These are phyloP conservation scores for Hippocampus abdominalis DNA, from an alignment of 2,113 vertebrate species.

Conservation along the genomic window DNA sequence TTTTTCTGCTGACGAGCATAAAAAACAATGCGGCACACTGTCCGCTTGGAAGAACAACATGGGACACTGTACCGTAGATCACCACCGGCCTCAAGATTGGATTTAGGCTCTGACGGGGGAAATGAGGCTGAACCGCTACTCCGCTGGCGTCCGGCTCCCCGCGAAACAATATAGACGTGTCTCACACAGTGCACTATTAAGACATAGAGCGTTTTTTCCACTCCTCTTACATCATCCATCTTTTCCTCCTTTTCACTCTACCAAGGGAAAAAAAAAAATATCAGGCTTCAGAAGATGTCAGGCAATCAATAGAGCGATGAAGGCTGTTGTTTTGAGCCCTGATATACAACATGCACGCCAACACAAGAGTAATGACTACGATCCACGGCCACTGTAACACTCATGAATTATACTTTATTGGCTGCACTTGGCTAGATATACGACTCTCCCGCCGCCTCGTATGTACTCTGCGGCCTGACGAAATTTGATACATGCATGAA, in stretches of 20 bases:
- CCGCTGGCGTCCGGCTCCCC: conserved; percentile 1
- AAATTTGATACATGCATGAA: conserved; percentile 57
- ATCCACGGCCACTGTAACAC: conserved; percentile 61
- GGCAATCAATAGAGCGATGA: conserved; percentile 67
- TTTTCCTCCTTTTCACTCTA: conserved; percentile 19
- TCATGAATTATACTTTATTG: conserved; percentile 72
- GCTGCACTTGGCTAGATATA: conserved; percentile 66
- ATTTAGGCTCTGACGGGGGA: conserved; percentile 18
- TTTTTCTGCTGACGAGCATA: conserved; percentile 10
- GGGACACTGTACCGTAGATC: conserved; percentile 14
- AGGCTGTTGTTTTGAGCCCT: conserved; percentile 64
- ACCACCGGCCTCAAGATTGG: conserved; percentile 7
- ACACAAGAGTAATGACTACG: conserved; percentile 68
- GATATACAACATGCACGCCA: conserved; percentile 52
- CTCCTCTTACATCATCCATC: conserved; percentile 11
- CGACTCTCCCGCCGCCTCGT: conserved; percentile 56
- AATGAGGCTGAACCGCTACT: neutral
- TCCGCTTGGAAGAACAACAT: neutral
- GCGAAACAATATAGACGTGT: neutral
- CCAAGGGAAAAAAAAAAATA: conserved; percentile 22
- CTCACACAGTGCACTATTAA: neutral
- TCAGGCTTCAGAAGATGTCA: conserved; percentile 49
- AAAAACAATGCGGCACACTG: conserved; percentile 30
- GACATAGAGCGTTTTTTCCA: conserved; percentile 8
- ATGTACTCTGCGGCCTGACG: conserved; percentile 55